These are phyloP conservation scores for Habroteleia sp. DNA, from an alignment of 2,888 invertebrate species.

Conservation along the genomic window DNA sequence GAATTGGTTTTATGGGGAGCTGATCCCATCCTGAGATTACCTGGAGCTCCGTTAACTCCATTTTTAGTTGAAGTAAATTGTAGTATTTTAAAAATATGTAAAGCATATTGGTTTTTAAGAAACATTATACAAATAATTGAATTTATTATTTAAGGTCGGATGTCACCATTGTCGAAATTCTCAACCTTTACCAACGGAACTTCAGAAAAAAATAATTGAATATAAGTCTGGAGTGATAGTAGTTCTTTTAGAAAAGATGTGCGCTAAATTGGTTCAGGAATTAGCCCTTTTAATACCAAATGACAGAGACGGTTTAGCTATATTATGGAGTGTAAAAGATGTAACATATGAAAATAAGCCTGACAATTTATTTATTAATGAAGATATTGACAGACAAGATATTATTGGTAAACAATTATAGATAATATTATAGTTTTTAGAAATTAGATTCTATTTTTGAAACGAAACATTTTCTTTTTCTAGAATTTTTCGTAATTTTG, in stretches of 20 bases:
- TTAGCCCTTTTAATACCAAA: conserved; percentile 72
- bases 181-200: conserved; percentile 70
- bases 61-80: conserved; percentile 70
- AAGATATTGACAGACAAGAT: conserved; percentile 75
- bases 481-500: too few species aligned
- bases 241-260: conserved; percentile 71
- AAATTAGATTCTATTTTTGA: too few species aligned
- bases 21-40: conserved; percentile 73
- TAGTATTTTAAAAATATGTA: too few species aligned
- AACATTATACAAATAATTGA: too few species aligned
- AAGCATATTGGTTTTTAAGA: too few species aligned
- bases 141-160: conserved; percentile 73
- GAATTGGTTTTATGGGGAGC: conserved; percentile 74
- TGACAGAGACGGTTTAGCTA: conserved; percentile 75
- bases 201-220: conserved; percentile 75
- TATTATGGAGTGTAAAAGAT: conserved; percentile 74
- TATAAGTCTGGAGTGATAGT: conserved; percentile 73
- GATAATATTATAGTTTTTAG: too few species aligned
- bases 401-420: conserved; percentile 72
- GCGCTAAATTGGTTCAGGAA: conserved; percentile 68
- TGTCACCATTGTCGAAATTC: conserved; percentile 78
- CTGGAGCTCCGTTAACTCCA: conserved; percentile 74
- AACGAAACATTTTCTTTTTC: too few species aligned
- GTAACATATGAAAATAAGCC: conserved; percentile 62
- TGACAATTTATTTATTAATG: conserved; percentile 72